Conservation (phyloP, 2,797 vertebrate species). For the Perodicticus potto region DNA sequence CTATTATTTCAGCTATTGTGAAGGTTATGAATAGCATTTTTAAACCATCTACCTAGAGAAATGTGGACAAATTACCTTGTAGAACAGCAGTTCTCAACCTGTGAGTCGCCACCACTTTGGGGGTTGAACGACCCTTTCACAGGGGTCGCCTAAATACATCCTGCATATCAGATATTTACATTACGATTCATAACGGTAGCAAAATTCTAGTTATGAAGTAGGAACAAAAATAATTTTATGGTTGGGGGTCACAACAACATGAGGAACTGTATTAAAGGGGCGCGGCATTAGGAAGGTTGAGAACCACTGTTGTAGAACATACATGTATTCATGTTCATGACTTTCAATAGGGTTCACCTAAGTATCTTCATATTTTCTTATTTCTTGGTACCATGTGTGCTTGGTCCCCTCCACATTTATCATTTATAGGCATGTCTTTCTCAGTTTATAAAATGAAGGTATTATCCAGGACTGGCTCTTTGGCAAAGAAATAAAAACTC, state of each 20-base stretch:
- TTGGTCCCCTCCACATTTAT: neutral
- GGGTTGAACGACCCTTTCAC: too few species aligned
- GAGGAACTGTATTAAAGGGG: too few species aligned
- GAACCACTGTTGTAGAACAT: neutral
- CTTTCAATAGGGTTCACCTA: neutral
- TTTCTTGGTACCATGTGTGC: slow-evolving; percentile 26
- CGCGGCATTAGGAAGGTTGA: too few species aligned
- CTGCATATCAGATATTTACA: too few species aligned
- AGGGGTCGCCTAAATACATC: too few species aligned
- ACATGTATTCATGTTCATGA: neutral
- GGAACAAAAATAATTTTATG: too few species aligned
- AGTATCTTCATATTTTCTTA: slow-evolving; percentile 34
- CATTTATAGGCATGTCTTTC: neutral
- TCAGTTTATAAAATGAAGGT: slow-evolving; percentile 18
- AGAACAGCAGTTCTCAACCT: neutral
- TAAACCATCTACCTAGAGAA: slow-evolving; percentile 1
- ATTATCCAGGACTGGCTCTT: neutral
- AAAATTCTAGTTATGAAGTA: too few species aligned
- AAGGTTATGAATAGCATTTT: neutral
- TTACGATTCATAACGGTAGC: too few species aligned
- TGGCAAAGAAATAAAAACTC: slow-evolving; percentile 53
- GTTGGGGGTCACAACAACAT: too few species aligned
- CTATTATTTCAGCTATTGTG: neutral
- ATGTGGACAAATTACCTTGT: neutral
- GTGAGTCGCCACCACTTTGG: too few species aligned